Conservation (phyloP, 2,113 vertebrate species). For the Salvelinus fontinalis region DNA sequence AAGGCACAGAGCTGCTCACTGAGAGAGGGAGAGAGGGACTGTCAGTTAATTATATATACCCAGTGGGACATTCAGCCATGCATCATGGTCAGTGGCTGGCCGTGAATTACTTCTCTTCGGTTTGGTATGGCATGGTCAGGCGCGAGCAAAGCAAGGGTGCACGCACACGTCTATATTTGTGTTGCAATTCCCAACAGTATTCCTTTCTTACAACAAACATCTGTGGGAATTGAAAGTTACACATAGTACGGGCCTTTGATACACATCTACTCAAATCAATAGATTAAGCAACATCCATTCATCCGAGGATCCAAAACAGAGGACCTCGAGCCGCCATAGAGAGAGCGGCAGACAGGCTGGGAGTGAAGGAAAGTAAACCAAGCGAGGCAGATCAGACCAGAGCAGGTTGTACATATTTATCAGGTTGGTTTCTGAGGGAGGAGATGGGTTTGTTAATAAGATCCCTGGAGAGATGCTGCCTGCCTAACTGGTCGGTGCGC, state of each 20-base stretch:
- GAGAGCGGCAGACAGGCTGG: not conserved
- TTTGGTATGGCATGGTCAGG: too few species aligned
- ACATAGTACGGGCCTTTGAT: not conserved
- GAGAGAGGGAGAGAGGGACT: constrained; percentile 19
- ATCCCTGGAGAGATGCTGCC: constrained; percentile 46
- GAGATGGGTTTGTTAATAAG: constrained; percentile 48
- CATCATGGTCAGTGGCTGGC: not conserved
- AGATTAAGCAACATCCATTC: not conserved
- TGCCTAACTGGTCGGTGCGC: constrained; percentile 13
- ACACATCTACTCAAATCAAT: not conserved
- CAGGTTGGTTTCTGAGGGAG: constrained; percentile 35
- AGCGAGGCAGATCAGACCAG: not conserved
- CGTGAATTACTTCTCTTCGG: too few species aligned
- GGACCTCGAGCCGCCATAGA: not conserved
- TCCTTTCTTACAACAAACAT: not conserved
- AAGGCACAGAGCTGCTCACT: constrained; percentile 97
- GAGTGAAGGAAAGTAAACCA: constrained; percentile 15
- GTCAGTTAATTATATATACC: constrained; percentile 57
- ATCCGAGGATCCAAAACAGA: not conserved
- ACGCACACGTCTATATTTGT: not conserved
- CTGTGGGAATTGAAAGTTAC: not conserved
- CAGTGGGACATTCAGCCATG: constrained; percentile 38
- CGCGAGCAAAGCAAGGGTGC: not conserved
- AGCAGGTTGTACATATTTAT: constrained; percentile 42
- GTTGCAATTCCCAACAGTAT: too few species aligned